Evolutionary conservation across 2,888 invertebrate genomes (phyloP), one percentile per base, ranked within the genome.

Genomic region (Ectemnius lituratus): DNA sequence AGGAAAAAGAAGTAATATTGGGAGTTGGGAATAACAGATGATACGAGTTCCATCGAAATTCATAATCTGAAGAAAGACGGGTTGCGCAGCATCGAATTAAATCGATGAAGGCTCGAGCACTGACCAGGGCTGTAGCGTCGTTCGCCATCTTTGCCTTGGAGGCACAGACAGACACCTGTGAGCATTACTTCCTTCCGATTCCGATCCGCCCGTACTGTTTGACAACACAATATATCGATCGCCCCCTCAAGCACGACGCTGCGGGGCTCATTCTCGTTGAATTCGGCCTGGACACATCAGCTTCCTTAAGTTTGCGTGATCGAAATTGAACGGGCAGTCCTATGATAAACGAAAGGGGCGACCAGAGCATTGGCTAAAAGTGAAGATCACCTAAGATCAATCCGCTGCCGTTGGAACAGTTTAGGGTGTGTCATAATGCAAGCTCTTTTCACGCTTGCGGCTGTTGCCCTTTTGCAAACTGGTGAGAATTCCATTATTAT

Each of bases 391-490:
- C 62, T 16, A 52, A 52, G 52, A 52, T 52, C 52, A 52, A 16
- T 52, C 52, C 14, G 52, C n/a, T 52, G 16, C 16, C 16, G 52
- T 52, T 52, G 11, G 52, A 14, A 16, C 65, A 62, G 49, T 27
- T 57, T 64, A 78, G 87, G 87, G 88, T 87, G 89, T 86, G 88
- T 88, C 87, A 82, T 79, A 74, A 88, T 88, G 89, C 84, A 81
- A 80, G 83, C 76, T 69, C 67, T 82, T 60, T 79, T 75, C 67
- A 67, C 80, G 67, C 75, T 81, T 75, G 52, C 87, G 70, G 67
- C 79, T 66, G 67, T 86, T 49, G 81, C 79, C 57, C 67, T 87
- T 60, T 67, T 86, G 45, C 84, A 88, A 52, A 76, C 82, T 75
- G 88, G 89, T 89, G 85, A 84, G 72, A 14, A 52, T 14, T 52